phyloP scores from a whole-genome alignment of 2,888 invertebrate genomes.

The Calameuta pallipes region DNA sequence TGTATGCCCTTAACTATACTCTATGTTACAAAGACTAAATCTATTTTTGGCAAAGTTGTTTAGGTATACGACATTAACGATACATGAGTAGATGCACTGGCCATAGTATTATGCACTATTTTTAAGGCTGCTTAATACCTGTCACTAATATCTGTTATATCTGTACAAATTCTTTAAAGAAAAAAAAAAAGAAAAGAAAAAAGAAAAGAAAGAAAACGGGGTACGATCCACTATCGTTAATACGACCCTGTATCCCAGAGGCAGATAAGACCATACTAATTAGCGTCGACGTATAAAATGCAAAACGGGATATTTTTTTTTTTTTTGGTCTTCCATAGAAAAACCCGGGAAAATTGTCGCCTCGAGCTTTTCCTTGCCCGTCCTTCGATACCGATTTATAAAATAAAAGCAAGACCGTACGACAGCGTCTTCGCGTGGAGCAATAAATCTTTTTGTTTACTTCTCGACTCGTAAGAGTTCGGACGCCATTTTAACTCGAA shows the following conservation, averaged over 20 bases:
- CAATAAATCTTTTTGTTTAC: slow-evolving; percentile 43
- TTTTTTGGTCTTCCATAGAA: neutral
- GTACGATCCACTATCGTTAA: neutral
- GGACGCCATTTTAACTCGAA: neutral
- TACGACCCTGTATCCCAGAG: neutral
- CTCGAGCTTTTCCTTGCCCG: neutral
- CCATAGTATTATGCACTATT: slow-evolving; percentile 64
- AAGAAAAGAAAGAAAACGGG: neutral
- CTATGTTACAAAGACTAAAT: slow-evolving; percentile 65
- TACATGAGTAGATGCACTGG: slow-evolving; percentile 65
- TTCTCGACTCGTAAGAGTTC: neutral
- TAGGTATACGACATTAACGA: slow-evolving; percentile 63
- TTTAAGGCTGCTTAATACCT: slow-evolving; percentile 55
- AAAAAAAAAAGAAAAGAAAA: neutral
- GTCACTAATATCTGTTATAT: slow-evolving; percentile 49
- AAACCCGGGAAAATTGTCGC: neutral
- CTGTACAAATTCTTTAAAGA: slow-evolving; percentile 46
- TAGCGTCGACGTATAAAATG: neutral
- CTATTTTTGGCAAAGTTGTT: slow-evolving; percentile 67
- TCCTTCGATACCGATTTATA: neutral
- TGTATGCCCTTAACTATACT: slow-evolving; percentile 64
- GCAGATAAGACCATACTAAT: neutral
- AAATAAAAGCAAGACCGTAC: neutral
- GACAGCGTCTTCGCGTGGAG: slow-evolving; percentile 24
- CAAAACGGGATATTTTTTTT: neutral